Evolutionary conservation across 2,797 vertebrate species (phyloP).

Genomic region (Anguilla obscura): DNA sequence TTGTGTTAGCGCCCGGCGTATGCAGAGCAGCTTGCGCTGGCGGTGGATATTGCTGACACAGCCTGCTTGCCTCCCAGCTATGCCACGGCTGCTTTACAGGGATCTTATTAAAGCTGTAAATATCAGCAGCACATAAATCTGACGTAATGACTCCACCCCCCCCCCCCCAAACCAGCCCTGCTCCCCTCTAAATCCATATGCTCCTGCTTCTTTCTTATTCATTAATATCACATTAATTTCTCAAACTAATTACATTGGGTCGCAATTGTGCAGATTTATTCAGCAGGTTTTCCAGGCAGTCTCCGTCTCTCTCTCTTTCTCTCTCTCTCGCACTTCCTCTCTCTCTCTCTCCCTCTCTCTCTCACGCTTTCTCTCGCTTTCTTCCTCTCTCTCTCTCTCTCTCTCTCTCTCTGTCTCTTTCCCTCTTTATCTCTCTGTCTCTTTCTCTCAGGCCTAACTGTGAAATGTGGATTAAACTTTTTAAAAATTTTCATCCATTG

Average conservation of each 20-base stretch:
- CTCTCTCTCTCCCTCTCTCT: too few relatives aligned
- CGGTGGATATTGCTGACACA: conserved; percentile 71
- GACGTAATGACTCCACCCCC: conserved; percentile 62
- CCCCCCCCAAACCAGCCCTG: conserved; percentile 34
- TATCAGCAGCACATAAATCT: conserved; percentile 67
- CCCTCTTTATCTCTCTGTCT: background rate
- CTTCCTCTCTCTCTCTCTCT: too few relatives aligned
- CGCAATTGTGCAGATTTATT: conserved; percentile 38
- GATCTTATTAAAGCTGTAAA: conserved; percentile 74
- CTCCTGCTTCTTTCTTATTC: conserved; percentile 43
- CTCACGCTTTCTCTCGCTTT: too few relatives aligned
- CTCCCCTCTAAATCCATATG: conserved; percentile 38
- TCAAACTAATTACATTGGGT: conserved; percentile 64
- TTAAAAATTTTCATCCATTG: conserved; percentile 10
- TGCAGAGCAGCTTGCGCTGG: conserved; percentile 64
- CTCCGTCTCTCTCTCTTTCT: background rate
- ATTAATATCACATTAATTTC: conserved; percentile 65
- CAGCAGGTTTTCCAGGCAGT: conserved; percentile 12
- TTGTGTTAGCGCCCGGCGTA: conserved; percentile 51
- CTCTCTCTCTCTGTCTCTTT: too few relatives aligned
- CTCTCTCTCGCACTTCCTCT: too few relatives aligned
- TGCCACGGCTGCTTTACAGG: conserved; percentile 49
- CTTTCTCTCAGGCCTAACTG: conserved; percentile 28
- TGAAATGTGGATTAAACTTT: background rate
- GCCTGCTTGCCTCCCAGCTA: conserved; percentile 59